Conservation (phyloP, 1,140 invertebrate genomes). For the Atta cephalotes region DNA sequence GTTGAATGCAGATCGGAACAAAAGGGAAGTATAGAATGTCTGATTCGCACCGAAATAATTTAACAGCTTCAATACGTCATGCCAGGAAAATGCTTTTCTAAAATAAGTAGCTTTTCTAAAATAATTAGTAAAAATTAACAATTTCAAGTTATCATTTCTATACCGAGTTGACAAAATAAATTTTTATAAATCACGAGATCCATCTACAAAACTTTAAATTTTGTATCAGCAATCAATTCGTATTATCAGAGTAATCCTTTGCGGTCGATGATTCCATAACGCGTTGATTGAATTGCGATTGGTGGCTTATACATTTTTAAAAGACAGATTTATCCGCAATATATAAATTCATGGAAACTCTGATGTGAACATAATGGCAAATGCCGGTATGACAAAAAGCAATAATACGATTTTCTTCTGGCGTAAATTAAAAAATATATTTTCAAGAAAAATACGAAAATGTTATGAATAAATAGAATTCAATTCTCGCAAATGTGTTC, state of each 20-base stretch:
- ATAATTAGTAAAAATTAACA: not conserved
- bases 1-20: not conserved
- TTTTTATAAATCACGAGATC: not conserved
- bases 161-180: not conserved
- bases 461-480: conserved; percentile 20
- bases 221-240: not conserved
- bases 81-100: not conserved
- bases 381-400: conserved; percentile 21
- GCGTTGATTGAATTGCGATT: conserved; percentile 1
- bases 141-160: not conserved
- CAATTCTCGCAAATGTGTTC: not conserved
- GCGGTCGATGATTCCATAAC: not conserved
- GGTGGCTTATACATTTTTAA: conserved; percentile 2
- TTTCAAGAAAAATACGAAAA: conserved; percentile 8
- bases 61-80: not conserved
- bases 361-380: not conserved
- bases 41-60: conserved; percentile 6
- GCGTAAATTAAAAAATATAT: conserved; percentile 31
- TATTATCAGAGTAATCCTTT: not conserved
- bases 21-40: not conserved
- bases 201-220: not conserved
- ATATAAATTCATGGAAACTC: conserved; percentile 29
- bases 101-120: not conserved
- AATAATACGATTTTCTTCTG: conserved; percentile 21
- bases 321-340: conserved; percentile 18